Percentiles rank a stretch among this genome's conserved stretches.
phyloP scores from a whole-genome alignment of 2,888 invertebrate genomes.

The Gortyna flavago region DNA sequence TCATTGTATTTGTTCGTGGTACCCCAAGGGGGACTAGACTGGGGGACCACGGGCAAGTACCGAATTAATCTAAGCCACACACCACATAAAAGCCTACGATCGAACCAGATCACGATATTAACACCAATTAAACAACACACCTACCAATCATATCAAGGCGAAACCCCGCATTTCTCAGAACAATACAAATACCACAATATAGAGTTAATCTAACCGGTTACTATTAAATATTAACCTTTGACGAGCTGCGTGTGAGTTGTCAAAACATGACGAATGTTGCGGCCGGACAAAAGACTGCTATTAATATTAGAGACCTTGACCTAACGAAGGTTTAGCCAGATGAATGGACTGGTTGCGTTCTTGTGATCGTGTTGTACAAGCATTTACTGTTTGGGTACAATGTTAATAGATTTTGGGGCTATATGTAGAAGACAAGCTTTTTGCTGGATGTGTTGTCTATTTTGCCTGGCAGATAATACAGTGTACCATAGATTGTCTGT shows the following conservation, averaged over 20 bases:
- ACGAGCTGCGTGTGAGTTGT: constrained; percentile 60
- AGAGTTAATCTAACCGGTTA: constrained; percentile 52
- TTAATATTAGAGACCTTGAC: constrained; percentile 59
- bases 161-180: constrained; percentile 46
- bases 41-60: too few relatives aligned
- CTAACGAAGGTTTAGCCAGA: constrained; percentile 40
- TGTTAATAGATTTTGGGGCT: neutral
- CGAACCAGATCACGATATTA: constrained; percentile 3
- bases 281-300: constrained; percentile 60
- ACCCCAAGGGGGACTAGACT: too few relatives aligned
- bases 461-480: neutral
- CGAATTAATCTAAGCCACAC: neutral
- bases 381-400: constrained; percentile 6
- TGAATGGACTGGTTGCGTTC: constrained; percentile 46
- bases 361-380: constrained; percentile 28
- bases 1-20: too few relatives aligned
- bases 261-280: constrained; percentile 67
- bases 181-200: constrained; percentile 52
- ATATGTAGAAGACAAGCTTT: neutral
- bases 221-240: constrained; percentile 62
- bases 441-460: neutral
- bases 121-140: constrained; percentile 15
- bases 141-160: constrained; percentile 41
- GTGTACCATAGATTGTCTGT: neutral
- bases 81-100: neutral